These are phyloP conservation scores for Rhegmatorhina hoffmannsi DNA, from an alignment of 2,113 vertebrate genomes.

Conservation along the genomic window DNA sequence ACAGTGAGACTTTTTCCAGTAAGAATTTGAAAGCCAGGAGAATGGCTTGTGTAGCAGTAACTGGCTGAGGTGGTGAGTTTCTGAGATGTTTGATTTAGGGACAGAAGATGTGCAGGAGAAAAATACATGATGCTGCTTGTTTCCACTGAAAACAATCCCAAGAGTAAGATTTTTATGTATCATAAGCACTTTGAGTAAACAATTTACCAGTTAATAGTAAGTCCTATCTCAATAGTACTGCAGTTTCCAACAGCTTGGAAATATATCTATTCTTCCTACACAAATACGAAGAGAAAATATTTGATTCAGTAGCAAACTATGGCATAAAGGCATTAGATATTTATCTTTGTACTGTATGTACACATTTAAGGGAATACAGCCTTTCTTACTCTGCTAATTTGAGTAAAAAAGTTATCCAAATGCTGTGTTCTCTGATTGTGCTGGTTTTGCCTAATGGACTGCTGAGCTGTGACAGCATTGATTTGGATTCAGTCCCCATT, in stretches of 20 bases:
- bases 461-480: not conserved
- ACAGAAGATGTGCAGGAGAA: not conserved
- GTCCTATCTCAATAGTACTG: not conserved
- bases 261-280: not conserved
- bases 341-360: not conserved
- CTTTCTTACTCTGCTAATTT: not conserved
- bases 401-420: not conserved
- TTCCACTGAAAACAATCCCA: not conserved
- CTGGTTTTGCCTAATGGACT: not conserved
- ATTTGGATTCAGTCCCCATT: not conserved
- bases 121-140: not conserved
- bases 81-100: not conserved
- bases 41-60: not conserved
- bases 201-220: not conserved
- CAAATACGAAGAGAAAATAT: not conserved
- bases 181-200: not conserved
- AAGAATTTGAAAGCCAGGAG: not conserved
- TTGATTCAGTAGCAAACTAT: not conserved
- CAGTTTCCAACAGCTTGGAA: fast-evolving
- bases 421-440: not conserved
- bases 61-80: not conserved
- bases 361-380: not conserved
- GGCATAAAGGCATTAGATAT: not conserved
- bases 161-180: not conserved
- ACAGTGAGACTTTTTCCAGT: not conserved